Base-by-base conservation (phyloP, 2,113 vertebrate species). In the Lipophrys pholis region DNA sequence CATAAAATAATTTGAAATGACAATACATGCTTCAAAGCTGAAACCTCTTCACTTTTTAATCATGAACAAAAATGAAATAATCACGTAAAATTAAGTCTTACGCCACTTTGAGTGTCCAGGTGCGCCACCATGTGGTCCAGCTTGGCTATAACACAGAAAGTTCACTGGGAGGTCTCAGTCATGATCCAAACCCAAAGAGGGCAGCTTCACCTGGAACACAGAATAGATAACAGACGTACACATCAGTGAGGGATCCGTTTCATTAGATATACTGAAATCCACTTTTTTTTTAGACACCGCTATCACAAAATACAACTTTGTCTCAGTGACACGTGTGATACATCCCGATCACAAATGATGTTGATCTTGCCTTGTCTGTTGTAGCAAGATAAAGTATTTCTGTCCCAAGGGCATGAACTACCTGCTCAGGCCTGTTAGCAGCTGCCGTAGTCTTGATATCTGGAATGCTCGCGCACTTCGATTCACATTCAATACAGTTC, bases 111-210 rank as follows among this genome's bases (percentile, higher is more conserved):
- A 46, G 12, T 7, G 40, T 4, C 9, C 58, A 67, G 45, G 41
- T 16, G 75, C 87, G 83, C 87, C 90, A 11, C 87, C 92, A 78
- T 54, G 86, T 92, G 93, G 90, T 69, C 0, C 0, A 46, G 8
- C 17, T 41, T 8, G 41, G 60, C 48, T 40, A 70, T 42, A 35
- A 40, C 53, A 51, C 2, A 2, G 52, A 39, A 54, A 56, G 80
- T 76, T 90, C 85, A 83, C 1, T 5, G 58, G 61, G 82, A 75
- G 85, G 89, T 89, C 85, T 76, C 65, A 30, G 21, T 58, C 73
- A 51, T 43, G 66, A 42, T 67, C 55, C 78, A 36, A 54, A 8
- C 7, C 41, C 54, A 67, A 50, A 54, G 12, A 21, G 46, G 41
- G 1, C 38, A 41, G 16, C 45, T 49, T 54, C 77, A 80, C 41